phyloP scores from a whole-genome alignment of 2,113 vertebrate genomes.

The Haplochromis burtoni region DNA sequence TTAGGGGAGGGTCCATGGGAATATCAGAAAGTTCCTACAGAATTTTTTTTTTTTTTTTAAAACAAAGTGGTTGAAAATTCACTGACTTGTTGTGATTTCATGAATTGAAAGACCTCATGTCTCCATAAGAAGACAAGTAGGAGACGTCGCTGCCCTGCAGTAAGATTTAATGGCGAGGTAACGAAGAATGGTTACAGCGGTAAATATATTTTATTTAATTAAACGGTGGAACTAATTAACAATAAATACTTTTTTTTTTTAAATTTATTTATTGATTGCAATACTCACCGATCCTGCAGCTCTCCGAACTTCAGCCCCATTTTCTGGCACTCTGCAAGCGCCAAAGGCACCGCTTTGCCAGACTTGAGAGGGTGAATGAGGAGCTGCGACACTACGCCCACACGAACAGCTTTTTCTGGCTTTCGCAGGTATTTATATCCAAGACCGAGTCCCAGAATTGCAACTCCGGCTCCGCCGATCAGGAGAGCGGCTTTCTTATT shows the following conservation, averaged over 20 bases:
- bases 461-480: slow-evolving; percentile 54
- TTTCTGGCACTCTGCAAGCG: slow-evolving; percentile 66
- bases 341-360: slow-evolving; percentile 75
- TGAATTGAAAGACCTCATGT: neutral
- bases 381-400: slow-evolving; percentile 79
- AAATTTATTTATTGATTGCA: neutral
- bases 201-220: neutral
- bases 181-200: neutral
- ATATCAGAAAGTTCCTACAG: neutral
- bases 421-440: slow-evolving; percentile 50
- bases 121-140: neutral
- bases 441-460: slow-evolving; percentile 32
- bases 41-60: neutral
- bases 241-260: neutral
- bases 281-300: slow-evolving; percentile 80
- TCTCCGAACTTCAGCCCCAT: slow-evolving; percentile 77
- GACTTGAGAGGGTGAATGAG: slow-evolving; percentile 87
- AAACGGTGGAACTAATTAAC: neutral
- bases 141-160: neutral
- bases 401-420: slow-evolving; percentile 56
- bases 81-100: neutral
- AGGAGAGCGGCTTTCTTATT: slow-evolving; percentile 19
- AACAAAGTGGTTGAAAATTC: neutral
- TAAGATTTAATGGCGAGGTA: neutral
- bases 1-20: neutral